phyloP scores from a whole-genome alignment of 2,113 vertebrate species.

The Mastomys natalensis region DNA sequence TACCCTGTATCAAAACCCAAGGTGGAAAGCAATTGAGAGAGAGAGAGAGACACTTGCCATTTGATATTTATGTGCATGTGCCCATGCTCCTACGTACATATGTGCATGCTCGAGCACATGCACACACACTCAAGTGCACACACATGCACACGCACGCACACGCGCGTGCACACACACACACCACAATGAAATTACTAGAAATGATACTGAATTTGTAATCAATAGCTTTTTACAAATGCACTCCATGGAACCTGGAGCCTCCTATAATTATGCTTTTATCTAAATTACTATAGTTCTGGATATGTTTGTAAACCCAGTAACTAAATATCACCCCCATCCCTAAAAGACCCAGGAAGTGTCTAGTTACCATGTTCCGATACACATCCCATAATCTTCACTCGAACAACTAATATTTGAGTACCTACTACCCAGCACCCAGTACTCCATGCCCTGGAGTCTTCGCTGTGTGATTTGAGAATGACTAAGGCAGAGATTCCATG shows the following conservation, averaged over 20 bases:
- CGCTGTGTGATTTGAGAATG: not conserved
- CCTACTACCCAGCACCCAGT: not conserved
- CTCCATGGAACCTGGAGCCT: not conserved
- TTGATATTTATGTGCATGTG: too few species aligned
- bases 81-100: not conserved
- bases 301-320: not conserved
- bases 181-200: not conserved
- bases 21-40: not conserved
- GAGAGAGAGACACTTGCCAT: not conserved
- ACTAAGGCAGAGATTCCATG: not conserved
- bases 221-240: not conserved
- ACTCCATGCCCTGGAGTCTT: slow-evolving; percentile 7
- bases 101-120: too few species aligned
- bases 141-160: not conserved
- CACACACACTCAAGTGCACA: not conserved
- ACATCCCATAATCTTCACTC: not conserved
- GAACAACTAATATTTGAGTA: not conserved
- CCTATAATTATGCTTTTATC: slow-evolving; percentile 1
- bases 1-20: too few species aligned
- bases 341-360: not conserved
- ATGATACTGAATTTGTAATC: not conserved
- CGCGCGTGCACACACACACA: not conserved
- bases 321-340: not conserved
- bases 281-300: not conserved
- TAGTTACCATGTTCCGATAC: not conserved